Percentiles rank a stretch among this genome's conserved stretches.
These are phyloP conservation scores for Rhynchotus rufescens DNA, from an alignment of 2,797 vertebrate genomes.

Conservation along the genomic window DNA sequence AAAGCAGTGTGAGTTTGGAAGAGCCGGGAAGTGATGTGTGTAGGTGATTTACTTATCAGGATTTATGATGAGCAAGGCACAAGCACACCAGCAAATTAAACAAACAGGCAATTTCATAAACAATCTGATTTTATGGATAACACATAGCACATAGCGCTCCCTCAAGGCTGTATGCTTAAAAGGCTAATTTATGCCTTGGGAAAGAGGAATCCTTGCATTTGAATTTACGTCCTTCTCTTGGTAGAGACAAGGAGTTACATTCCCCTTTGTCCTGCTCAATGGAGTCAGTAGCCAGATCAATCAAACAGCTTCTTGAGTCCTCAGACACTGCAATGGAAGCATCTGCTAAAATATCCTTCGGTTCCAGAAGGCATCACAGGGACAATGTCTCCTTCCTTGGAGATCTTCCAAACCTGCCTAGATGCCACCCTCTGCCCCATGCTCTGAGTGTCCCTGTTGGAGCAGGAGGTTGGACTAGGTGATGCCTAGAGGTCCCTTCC, in stretches of 20 bases:
- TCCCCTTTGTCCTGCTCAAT: neutral
- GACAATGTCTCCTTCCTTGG: neutral
- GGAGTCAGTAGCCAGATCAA: neutral
- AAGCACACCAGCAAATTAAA: neutral
- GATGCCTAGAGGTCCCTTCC: no score
- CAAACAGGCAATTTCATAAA: slow-evolving; percentile 25
- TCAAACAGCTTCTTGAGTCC: neutral
- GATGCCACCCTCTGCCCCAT: no score
- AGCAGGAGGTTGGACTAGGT: no score
- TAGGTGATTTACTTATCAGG: neutral
- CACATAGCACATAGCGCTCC: neutral
- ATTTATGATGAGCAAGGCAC: slow-evolving; percentile 25
- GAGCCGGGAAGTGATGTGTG: neutral
- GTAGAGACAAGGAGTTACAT: neutral
- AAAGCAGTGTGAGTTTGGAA: neutral
- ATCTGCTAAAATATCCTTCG: neutral
- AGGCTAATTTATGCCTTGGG: neutral
- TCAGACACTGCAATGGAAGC: neutral
- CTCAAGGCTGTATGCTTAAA: neutral
- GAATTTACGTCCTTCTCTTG: neutral
- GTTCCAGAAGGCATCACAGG: neutral
- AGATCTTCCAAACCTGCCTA: no score
- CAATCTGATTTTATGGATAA: neutral
- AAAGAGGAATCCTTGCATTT: neutral
- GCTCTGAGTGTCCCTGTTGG: no score